Evolutionary conservation across 2,797 vertebrate genomes (phyloP).

Genomic region (Sparidentex hasta): DNA sequence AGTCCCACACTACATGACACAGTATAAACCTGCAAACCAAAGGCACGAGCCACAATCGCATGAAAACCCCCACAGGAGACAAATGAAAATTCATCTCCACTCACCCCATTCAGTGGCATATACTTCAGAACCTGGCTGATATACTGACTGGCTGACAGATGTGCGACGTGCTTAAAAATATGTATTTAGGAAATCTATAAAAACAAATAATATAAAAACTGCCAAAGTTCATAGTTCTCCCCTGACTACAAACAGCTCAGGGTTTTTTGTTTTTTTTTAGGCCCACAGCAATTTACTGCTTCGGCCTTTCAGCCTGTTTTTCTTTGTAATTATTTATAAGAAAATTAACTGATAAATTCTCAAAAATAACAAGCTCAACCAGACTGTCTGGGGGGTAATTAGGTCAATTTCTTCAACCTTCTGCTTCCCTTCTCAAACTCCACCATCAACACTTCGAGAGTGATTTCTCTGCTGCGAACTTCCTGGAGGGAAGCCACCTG

Average conservation of each 20-base stretch:
- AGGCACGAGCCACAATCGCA: too few relatives aligned
- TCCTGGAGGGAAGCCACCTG: conserved; percentile 20
- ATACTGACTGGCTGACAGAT: too few relatives aligned
- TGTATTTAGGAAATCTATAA: too few relatives aligned
- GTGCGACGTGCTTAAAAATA: too few relatives aligned
- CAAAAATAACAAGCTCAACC: background rate
- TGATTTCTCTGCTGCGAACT: background rate
- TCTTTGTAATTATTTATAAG: background rate
- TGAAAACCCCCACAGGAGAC: too few relatives aligned
- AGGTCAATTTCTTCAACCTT: background rate
- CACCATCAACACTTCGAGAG: background rate
- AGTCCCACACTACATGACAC: too few relatives aligned
- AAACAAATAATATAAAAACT: background rate
- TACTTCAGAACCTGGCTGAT: too few relatives aligned
- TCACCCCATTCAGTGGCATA: too few relatives aligned
- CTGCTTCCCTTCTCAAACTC: background rate
- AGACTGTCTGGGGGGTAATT: background rate
- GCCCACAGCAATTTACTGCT: background rate
- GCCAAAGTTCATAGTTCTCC: background rate
- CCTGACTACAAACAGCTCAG: background rate
- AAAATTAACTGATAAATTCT: background rate
- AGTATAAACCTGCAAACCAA: too few relatives aligned
- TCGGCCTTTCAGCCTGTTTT: background rate
- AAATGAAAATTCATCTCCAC: too few relatives aligned
- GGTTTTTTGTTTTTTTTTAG: too few relatives aligned